phyloP scores from a whole-genome alignment of 2,113 vertebrate genomes.

The Pseudolaguvia tuberculata region DNA sequence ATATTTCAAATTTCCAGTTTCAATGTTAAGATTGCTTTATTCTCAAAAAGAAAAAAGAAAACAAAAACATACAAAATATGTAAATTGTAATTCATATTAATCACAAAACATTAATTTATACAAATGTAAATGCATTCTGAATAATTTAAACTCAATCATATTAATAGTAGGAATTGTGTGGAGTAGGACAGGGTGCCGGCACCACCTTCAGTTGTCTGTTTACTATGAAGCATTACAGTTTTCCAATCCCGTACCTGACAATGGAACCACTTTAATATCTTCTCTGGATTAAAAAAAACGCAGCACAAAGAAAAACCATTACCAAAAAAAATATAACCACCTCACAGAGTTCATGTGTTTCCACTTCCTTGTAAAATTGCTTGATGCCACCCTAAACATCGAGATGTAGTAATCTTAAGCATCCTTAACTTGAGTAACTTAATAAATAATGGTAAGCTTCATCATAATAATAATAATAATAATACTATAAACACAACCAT shows the following conservation, averaged over 20 bases:
- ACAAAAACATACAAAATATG: conserved; percentile 58
- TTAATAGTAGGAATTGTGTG: conserved; percentile 28
- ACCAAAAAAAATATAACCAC: background rate
- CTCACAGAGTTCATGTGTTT: background rate
- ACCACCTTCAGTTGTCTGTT: background rate
- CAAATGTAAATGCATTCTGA: conserved; percentile 48
- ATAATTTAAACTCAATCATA: conserved; percentile 41
- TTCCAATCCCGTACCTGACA: conserved; percentile 5
- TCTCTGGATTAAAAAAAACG: conserved; percentile 2
- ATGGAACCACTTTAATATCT: conserved; percentile 8
- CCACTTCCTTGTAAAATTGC: background rate
- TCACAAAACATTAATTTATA: conserved; percentile 57
- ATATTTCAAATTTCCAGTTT: background rate
- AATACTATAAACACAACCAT: too few species aligned
- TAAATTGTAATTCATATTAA: conserved; percentile 47
- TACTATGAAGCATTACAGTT: background rate
- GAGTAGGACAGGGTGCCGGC: conserved; percentile 16
- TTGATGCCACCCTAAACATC: background rate
- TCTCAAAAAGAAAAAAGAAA: conserved; percentile 52
- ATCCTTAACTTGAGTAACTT: background rate
- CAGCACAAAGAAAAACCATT: too few species aligned
- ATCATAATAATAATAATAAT: too few species aligned
- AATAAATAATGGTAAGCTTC: background rate
- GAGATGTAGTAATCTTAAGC: background rate
- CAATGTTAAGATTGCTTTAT: conserved; percentile 49